Base-by-base conservation (phyloP, 2,888 invertebrate genomes). In the Subacronicta megacephala region DNA sequence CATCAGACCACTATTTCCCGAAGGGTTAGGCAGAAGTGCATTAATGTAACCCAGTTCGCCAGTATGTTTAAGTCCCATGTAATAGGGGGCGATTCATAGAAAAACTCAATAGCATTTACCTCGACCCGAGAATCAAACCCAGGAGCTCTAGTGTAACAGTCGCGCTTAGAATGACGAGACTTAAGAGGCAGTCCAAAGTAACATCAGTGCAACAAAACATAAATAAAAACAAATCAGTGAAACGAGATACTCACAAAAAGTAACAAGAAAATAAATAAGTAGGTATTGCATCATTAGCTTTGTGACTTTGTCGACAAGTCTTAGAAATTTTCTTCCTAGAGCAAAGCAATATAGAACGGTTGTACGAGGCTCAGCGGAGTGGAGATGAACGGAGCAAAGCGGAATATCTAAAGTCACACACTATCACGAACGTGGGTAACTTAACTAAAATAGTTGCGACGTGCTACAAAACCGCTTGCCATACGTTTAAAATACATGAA, bases 271-370 rank as follows among this genome's bases (percentile, higher is more conserved):
- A 31, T 31, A 31, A 31, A 31, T 26, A 26, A 10, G 3, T 26
- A 31, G n/a, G n/a, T 31, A 31, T 12, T 37, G 37, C 16, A 17
- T 6, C 37, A 37, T 17, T 37, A 17, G 20, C 15, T 53, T 26
- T 15, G 33, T 49, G 2, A 16, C 26, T 57, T 44, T 26, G 43
- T 50, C 18, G 40, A 13, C 16, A 26, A 59, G 18, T 18, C 38
- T 50, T 50, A 20, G 38, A 57, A n/a, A 7, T 37, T 33, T 38
- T 42, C 29, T 33, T 20, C 33, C 16, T 6, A 37, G 31, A 31
- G 1, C n/a, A 31, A 1, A 31, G n/a, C n/a, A 29, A 10, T n/a
- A n/a, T n/a, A n/a, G n/a, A 1, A 3, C n/a, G n/a, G n/a, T 5
- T 31, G 12, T 31, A n/a, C n/a, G 31, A 12, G 37, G 17, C 6